Conservation (phyloP, 2,113 vertebrate species). For the Cyanoderma ruficeps region DNA sequence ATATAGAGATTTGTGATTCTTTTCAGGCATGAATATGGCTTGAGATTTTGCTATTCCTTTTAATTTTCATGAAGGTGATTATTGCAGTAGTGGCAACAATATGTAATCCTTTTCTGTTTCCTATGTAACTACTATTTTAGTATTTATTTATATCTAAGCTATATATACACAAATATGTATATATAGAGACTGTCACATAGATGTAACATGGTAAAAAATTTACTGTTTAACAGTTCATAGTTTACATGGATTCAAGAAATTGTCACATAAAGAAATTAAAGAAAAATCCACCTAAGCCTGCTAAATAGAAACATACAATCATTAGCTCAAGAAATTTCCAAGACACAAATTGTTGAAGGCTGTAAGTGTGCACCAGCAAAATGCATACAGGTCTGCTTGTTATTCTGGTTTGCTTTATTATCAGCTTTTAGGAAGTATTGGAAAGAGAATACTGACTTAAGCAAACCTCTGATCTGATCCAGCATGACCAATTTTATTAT, state of each 20-base stretch:
- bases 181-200: neutral
- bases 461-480: neutral
- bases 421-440: neutral
- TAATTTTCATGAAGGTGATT: neutral
- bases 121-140: neutral
- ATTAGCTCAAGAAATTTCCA: neutral
- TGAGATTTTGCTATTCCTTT: neutral
- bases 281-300: neutral
- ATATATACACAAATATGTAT: neutral
- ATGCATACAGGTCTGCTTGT: rapidly evolving
- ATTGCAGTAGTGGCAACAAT: neutral
- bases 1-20: neutral
- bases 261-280: neutral
- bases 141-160: neutral
- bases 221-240: neutral
- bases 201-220: neutral
- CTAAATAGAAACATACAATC: neutral
- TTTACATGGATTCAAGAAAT: neutral
- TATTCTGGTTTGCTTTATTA: neutral
- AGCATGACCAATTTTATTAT: neutral
- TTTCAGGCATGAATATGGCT: neutral
- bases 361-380: neutral
- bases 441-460: neutral
- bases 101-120: neutral
- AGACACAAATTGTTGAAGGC: neutral